phyloP scores from a whole-genome alignment of 2,113 vertebrate species.

The Podocnemis expansa region DNA sequence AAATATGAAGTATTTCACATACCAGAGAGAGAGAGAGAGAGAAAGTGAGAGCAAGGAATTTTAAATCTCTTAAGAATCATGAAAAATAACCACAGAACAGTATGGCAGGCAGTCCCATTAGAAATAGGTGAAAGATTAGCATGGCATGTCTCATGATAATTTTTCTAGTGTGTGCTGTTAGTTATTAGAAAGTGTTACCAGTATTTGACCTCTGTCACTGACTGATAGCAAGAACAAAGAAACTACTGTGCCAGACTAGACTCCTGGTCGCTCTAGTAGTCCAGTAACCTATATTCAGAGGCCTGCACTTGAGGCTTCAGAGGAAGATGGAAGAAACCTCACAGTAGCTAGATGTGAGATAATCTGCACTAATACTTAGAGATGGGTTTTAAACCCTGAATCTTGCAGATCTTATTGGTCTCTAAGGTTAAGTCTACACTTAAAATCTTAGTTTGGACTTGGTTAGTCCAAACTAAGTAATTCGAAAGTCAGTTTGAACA shows the following conservation, averaged over 20 bases:
- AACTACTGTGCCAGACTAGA: not conserved
- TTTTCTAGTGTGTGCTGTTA: not conserved
- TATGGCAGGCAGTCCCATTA: not conserved
- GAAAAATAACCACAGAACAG: not conserved
- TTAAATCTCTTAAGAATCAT: not conserved
- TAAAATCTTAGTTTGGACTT: too few species aligned
- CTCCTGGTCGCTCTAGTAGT: not conserved
- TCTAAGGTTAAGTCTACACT: too few species aligned
- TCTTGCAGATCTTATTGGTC: too few species aligned
- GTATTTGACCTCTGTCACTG: not conserved
- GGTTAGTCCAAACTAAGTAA: too few species aligned
- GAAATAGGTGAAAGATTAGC: not conserved
- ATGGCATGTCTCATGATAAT: rapidly evolving
- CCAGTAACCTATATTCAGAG: not conserved
- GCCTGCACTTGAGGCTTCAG: not conserved
- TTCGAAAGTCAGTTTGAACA: too few species aligned
- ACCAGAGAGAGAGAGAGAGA: not conserved
- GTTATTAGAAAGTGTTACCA: not conserved
- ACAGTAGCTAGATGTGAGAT: not conserved
- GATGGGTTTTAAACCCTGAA: not conserved
- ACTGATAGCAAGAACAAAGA: not conserved
- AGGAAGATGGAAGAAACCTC: not conserved
- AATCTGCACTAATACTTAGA: not conserved
- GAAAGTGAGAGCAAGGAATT: not conserved
- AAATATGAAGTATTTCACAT: too few species aligned